Evolutionary conservation across 2,888 invertebrate genomes (phyloP).

Genomic region (Callyntrura guangdongensis): DNA sequence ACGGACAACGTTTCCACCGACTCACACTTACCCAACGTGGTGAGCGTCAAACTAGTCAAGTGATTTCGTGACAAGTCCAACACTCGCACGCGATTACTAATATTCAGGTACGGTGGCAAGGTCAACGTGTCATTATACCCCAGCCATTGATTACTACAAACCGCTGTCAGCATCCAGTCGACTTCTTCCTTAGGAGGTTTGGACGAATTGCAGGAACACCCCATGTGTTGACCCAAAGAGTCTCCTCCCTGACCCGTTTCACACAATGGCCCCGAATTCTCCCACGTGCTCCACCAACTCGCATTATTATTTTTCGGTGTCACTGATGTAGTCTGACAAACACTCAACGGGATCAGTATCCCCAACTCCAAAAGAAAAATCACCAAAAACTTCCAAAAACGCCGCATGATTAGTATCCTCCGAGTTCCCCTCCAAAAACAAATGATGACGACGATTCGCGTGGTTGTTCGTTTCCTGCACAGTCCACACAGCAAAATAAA

Average conservation of each 20-base stretch:
- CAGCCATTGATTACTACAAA: conserved; percentile 71
- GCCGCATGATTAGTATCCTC: not conserved
- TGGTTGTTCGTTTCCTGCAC: not conserved
- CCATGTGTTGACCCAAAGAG: conserved; percentile 77
- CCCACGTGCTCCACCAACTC: conserved; percentile 9
- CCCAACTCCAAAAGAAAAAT: not conserved
- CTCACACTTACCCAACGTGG: conserved; percentile 80
- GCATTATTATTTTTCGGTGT: no score
- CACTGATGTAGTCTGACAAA: not conserved
- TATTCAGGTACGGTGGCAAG: conserved; percentile 78
- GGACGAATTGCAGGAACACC: conserved; percentile 76
- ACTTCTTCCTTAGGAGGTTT: not conserved
- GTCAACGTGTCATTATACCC: conserved; percentile 68
- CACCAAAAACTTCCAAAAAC: not conserved
- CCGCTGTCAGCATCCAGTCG: conserved; percentile 43
- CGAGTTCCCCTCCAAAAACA: no score
- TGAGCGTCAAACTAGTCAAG: conserved; percentile 64
- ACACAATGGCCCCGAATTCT: conserved; percentile 54
- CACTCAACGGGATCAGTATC: not conserved
- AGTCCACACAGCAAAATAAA: conserved; percentile 23
- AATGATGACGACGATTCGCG: no score
- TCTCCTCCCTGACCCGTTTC: conserved; percentile 78
- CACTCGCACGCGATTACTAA: conserved; percentile 77
- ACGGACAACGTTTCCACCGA: conserved; percentile 75
- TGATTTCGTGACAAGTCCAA: conserved; percentile 80